Evolutionary conservation across 2,888 invertebrate species (phyloP), one percentile per base, ranked within the genome.

Genomic region (Drosophila tanythrix): DNA sequence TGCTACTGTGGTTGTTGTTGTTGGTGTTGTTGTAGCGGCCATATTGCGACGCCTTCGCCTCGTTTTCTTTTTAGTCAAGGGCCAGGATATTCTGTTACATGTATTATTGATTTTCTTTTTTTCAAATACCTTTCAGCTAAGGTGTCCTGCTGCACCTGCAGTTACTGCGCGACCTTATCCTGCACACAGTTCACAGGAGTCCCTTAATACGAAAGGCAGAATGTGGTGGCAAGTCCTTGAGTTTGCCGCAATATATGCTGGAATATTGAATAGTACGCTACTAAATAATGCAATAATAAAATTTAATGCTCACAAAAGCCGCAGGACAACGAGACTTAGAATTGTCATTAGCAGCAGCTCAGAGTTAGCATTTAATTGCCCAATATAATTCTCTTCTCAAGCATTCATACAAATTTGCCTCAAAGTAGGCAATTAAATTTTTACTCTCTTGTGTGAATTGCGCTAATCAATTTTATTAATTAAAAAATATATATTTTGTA

Each of bases 61-160:
- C 56, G 18, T 4, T 53, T 27, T 5, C 13, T 40, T 29, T 43
- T 35, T 68, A 64, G 61, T 76, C 79, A 76, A 73, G 66, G 72
- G 36, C 66, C 52, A 58, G 71, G 53, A 61, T 87, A 87, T 89
- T 87, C 84, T 70, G 74, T 88, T 88, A 88, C 87, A 87, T 73
- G 83, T 65, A 58, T 64, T 89, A 87, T 87, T 87, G 86, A 87
- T 87, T 87, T 86, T 76, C 11, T 58, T 11, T 63, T 53, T 61
- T 46, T 61, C 59, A 72, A 82, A 76, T 77, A 73, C 78, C 68
- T 70, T 55, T 27, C 57, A 58, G 68, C 7, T 15, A 8, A 15
- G 46, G 51, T 68, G 63, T 79, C 67, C 81, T 68, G 66, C 50
- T 76, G 71, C 81, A 81, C 76, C 70, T 81, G 79, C 83, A 81